A percentile compares a stretch with the other conserved stretches of the same genome.
Evolutionary conservation across 2,113 vertebrate species (phyloP).

Genomic region (Columba livia): DNA sequence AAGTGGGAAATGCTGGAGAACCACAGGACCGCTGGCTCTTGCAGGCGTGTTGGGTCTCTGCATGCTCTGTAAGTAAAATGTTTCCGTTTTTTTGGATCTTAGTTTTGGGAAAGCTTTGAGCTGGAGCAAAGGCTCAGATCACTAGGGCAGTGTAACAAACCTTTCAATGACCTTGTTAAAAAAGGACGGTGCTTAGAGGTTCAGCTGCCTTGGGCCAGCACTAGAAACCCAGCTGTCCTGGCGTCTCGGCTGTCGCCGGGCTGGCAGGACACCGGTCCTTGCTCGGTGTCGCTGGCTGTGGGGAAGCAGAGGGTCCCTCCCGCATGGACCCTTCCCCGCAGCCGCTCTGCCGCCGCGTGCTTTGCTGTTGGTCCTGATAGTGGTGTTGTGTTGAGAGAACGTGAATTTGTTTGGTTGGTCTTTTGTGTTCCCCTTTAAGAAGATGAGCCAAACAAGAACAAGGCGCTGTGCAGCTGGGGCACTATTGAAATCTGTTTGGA

Average conservation of each 20-base stretch:
- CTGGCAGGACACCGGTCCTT: background rate
- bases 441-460: background rate
- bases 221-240: background rate
- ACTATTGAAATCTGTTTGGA: background rate
- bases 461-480: background rate
- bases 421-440: background rate
- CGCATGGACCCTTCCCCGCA: background rate
- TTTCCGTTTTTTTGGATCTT: background rate
- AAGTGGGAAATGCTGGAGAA: background rate
- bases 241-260: background rate
- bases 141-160: background rate
- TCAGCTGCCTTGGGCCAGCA: background rate
- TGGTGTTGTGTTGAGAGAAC: background rate
- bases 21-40: fast-evolving
- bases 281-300: background rate
- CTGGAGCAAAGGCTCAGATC: background rate
- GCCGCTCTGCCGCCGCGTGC: background rate
- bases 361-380: background rate
- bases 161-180: background rate
- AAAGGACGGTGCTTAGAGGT: background rate
- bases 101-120: background rate
- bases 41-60: fast-evolving
- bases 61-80: fast-evolving
- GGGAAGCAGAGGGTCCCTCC: background rate
- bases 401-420: background rate